Conservation (phyloP, 2,797 vertebrate genomes). For the Pangasius krempfi region DNA sequence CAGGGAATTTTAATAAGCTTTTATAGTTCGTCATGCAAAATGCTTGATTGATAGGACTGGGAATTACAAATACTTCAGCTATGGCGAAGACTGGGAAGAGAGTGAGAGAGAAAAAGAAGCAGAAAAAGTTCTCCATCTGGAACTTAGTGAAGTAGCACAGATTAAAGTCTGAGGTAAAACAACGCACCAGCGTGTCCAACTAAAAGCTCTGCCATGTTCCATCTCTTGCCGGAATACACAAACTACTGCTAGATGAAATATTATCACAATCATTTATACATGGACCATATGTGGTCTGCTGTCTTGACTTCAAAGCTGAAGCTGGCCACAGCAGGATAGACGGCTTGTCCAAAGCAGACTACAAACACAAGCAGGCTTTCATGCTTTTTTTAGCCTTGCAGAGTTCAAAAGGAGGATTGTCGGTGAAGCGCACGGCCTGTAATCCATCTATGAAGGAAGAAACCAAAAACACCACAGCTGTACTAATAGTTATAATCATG, state of each 20-base stretch:
- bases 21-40: constrained; percentile 35
- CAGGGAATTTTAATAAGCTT: constrained; percentile 11
- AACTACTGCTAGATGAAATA: neutral
- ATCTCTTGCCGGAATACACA: constrained; percentile 11
- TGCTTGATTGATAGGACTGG: neutral
- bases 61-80: constrained; percentile 10
- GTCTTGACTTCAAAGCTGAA: constrained; percentile 38
- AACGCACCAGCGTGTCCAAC: neutral
- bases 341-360: constrained; percentile 21
- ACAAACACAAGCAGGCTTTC: constrained; percentile 38
- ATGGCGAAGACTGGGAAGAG: neutral
- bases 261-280: constrained; percentile 36
- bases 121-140: neutral
- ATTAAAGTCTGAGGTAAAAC: constrained; percentile 16
- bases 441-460: constrained; percentile 7
- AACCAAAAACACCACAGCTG: constrained; percentile 8
- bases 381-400: constrained; percentile 39
- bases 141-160: neutral
- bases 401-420: constrained; percentile 24
- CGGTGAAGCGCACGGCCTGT: neutral
- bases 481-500: constrained; percentile 2
- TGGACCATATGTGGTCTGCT: constrained; percentile 15
- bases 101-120: neutral
- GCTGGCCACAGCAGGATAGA: constrained; percentile 22
- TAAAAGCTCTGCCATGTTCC: constrained; percentile 9